Base-by-base conservation (phyloP, 1,140 invertebrate species). In the Platyscapa corneri region DNA sequence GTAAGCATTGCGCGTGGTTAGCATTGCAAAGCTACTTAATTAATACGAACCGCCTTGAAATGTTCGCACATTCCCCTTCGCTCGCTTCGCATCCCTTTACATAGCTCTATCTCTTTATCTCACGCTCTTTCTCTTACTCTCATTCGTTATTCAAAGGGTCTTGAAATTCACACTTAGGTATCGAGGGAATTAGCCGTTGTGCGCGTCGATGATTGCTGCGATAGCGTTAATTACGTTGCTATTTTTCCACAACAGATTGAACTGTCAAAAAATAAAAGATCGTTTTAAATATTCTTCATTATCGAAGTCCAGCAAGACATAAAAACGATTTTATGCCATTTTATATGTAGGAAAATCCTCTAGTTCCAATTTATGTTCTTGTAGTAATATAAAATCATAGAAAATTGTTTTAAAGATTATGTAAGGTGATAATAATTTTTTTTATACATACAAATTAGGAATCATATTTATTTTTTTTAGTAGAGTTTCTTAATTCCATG, bases 41-140 rank as follows among this genome's bases (percentile, higher is more conserved):
- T 92, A 90, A 91, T 92, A 91, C 89, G 89, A 91, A 91, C 89
- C 88, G 89, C 89, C 77, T 83, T 32, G 34, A 82, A 82, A 75
- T 78, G 83, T 49, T 56, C 83, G 64, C 76, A 84, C 53, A 83
- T 65, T 83, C 46, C 39, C 60, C 82, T 49, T 67, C 34, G 23
- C 20, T 72, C 65, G 18, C 23, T 18, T 64, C 14, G 23, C 75
- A 79, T 81, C 79, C 67, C 70, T 56, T 65, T 87, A 75, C 86
- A 56, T 82, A 49, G 82, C 88, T 85, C 84, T 85, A 83, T 78
- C 77, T 83, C 53, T 74, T 74, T 86, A 74, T 74, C 37, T 67
- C 30, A 67, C 65, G 65, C 84, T 34, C 76, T 70, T 49, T 83
- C 83, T 46, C 84, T 81, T 23, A 27, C 77, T 77, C 82, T 78